Conservation (phyloP, 2,797 vertebrate genomes). For the Gephyroberyx darwinii region DNA sequence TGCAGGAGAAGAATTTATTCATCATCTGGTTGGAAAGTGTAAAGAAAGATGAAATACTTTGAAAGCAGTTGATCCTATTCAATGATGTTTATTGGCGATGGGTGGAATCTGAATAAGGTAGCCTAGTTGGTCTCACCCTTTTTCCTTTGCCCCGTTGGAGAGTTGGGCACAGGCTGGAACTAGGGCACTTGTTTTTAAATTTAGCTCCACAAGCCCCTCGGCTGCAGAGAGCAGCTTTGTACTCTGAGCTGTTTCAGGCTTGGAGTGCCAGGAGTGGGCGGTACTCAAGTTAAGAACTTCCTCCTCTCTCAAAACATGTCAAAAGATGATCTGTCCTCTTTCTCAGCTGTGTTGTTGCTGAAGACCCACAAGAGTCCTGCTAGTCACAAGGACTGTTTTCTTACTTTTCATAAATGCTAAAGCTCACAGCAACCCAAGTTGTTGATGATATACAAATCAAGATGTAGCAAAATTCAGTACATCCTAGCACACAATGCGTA, state of each 20-base stretch:
- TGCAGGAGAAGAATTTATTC: background rate
- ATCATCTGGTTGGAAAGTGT: background rate
- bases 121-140: constrained; percentile 34
- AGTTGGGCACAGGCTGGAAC: constrained; percentile 72
- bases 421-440: constrained; percentile 5
- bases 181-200: constrained; percentile 83
- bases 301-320: constrained; percentile 48
- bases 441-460: constrained; percentile 1
- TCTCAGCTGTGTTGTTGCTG: constrained; percentile 33
- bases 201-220: constrained; percentile 78
- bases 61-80: constrained; percentile 8
- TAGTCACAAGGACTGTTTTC: background rate
- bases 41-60: constrained; percentile 9
- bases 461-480: background rate
- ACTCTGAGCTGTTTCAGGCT: constrained; percentile 71
- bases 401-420: constrained; percentile 6
- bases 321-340: constrained; percentile 46
- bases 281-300: constrained; percentile 62
- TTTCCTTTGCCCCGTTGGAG: constrained; percentile 71
- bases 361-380: constrained; percentile 5
- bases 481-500: background rate
- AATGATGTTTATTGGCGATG: constrained; percentile 17
- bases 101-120: background rate
- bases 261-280: constrained; percentile 54
- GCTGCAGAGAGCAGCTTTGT: constrained; percentile 78